Percentiles rank a stretch among this genome's conserved stretches.
Evolutionary conservation across 2,888 invertebrate genomes (phyloP).

Genomic region (Cryptophagus acutangulus): DNA sequence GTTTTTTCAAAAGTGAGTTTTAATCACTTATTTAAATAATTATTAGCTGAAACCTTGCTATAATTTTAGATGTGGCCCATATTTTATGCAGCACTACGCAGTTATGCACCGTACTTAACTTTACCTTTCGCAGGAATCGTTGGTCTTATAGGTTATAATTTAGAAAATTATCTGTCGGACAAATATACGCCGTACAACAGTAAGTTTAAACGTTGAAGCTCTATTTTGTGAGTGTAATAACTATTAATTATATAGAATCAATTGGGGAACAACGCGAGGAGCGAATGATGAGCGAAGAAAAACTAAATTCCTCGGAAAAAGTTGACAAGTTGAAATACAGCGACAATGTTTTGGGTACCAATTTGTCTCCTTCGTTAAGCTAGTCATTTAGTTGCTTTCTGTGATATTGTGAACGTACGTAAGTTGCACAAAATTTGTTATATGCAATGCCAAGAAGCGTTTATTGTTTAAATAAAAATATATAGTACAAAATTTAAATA

Average conservation of each 20-base stretch:
- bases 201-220: constrained; percentile 45
- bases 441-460: no score
- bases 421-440: constrained; percentile 1
- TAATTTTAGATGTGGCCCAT: constrained; percentile 69
- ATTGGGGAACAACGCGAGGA: constrained; percentile 71
- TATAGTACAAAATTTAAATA: not conserved
- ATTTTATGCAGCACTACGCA: constrained; percentile 56
- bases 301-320: constrained; percentile 54
- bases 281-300: constrained; percentile 57
- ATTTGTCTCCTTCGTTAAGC: constrained; percentile 60
- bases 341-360: constrained; percentile 61
- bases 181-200: constrained; percentile 71
- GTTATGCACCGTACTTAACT: constrained; percentile 74
- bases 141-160: constrained; percentile 81
- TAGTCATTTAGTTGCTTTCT: constrained; percentile 7
- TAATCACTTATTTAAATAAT: no score
- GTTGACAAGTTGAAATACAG: constrained; percentile 65
- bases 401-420: constrained; percentile 6
- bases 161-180: constrained; percentile 70
- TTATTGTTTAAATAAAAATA: no score
- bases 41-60: no score
- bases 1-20: no score
- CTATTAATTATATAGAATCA: constrained; percentile 55
- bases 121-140: constrained; percentile 77
- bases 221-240: not conserved